Percentiles rank a stretch among this genome's conserved stretches.
phyloP scores from a whole-genome alignment of 1,140 invertebrate genomes.

The Lethrus apterus region DNA sequence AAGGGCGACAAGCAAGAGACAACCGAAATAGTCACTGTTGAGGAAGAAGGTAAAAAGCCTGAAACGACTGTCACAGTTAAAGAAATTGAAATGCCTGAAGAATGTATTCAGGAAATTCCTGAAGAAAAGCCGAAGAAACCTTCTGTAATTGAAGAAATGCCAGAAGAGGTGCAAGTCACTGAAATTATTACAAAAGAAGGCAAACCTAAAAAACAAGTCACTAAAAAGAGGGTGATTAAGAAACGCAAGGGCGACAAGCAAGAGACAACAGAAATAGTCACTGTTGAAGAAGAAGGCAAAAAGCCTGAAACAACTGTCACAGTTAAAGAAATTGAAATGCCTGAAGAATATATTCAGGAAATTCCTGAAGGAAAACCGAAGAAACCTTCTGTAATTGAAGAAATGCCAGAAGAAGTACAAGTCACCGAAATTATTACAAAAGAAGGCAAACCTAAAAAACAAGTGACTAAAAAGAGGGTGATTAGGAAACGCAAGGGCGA shows the following conservation, averaged over 20 bases:
- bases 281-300: slow-evolving; percentile 36
- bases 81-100: slow-evolving; percentile 33
- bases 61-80: slow-evolving; percentile 37
- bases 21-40: slow-evolving; percentile 36
- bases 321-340: slow-evolving; percentile 21
- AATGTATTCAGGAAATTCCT: slow-evolving; percentile 39
- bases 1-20: slow-evolving; percentile 24
- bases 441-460: slow-evolving; percentile 31
- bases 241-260: slow-evolving; percentile 29
- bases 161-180: slow-evolving; percentile 37
- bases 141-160: slow-evolving; percentile 28
- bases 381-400: slow-evolving; percentile 21
- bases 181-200: slow-evolving; percentile 36
- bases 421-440: slow-evolving; percentile 32
- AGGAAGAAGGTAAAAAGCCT: slow-evolving; percentile 36
- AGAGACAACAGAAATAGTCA: slow-evolving; percentile 34
- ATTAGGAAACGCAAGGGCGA: slow-evolving; percentile 33
- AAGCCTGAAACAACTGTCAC: slow-evolving; percentile 34
- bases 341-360: slow-evolving; percentile 26
- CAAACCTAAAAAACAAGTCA: slow-evolving; percentile 16
- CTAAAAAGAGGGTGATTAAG: slow-evolving; percentile 23
- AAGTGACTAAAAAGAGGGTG: slow-evolving; percentile 29
- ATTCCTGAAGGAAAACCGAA: slow-evolving; percentile 14
- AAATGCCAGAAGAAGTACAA: slow-evolving; percentile 28
- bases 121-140: slow-evolving; percentile 33